These are phyloP conservation scores for Enteromius radiatus DNA, from an alignment of 2,797 vertebrate species.

Conservation along the genomic window DNA sequence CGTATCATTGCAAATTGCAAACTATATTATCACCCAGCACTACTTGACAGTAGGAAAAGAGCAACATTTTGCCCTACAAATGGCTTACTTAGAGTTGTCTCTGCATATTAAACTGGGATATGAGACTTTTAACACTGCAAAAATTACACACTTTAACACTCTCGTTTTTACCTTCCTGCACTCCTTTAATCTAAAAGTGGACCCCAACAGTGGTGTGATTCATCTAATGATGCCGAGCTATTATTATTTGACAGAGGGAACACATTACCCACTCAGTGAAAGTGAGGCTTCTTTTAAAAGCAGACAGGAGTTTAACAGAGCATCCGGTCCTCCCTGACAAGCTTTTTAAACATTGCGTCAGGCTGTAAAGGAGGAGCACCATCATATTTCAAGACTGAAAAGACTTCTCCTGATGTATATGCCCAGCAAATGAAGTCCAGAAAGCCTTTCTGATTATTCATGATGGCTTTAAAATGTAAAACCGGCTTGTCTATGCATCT, in stretches of 20 bases:
- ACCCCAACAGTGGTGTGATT: slow-evolving; percentile 42
- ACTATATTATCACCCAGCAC: background rate
- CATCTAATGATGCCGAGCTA: slow-evolving; percentile 44
- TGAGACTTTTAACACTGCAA: background rate
- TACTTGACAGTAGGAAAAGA: background rate
- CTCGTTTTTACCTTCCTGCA: slow-evolving; percentile 33
- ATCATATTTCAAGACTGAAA: slow-evolving; percentile 47
- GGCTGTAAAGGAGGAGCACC: slow-evolving; percentile 29
- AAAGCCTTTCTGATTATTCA: slow-evolving; percentile 32
- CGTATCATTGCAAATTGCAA: background rate
- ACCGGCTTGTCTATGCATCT: background rate
- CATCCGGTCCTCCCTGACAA: slow-evolving; percentile 32
- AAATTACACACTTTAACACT: slow-evolving; percentile 25
- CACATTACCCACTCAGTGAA: slow-evolving; percentile 52
- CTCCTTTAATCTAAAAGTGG: slow-evolving; percentile 49
- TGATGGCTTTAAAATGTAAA: background rate
- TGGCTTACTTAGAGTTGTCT: background rate
- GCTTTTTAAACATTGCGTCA: slow-evolving; percentile 40
- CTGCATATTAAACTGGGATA: background rate
- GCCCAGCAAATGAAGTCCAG: background rate
- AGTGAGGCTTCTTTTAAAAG: slow-evolving; percentile 43
- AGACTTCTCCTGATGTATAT: slow-evolving; percentile 30
- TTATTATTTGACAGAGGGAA: slow-evolving; percentile 55
- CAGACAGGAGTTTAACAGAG: slow-evolving; percentile 46
- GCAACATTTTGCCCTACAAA: background rate